A percentile compares a stretch with the other conserved stretches of the same genome.
Evolutionary conservation across 1,140 invertebrate species (phyloP).

Genomic region (Elymnias hypermnestra): DNA sequence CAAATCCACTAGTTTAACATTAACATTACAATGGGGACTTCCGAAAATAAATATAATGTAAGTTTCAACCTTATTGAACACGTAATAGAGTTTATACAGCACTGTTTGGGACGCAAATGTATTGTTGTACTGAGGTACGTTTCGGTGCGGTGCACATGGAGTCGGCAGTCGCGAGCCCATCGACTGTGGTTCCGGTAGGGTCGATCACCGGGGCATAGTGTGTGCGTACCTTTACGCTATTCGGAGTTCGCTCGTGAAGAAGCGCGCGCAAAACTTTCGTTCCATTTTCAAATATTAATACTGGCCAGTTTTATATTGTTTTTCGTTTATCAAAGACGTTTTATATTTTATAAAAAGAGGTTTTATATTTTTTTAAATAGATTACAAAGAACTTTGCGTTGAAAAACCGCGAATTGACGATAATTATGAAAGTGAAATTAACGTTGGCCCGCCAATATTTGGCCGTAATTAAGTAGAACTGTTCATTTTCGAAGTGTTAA

Average conservation of each 20-base stretch:
- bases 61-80: slow-evolving; percentile 29
- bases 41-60: slow-evolving; percentile 10
- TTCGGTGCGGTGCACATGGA: slow-evolving; percentile 69
- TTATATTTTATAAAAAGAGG: slow-evolving; percentile 11
- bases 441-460: slow-evolving; percentile 28
- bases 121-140: slow-evolving; percentile 45
- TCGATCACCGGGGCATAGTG: slow-evolving; percentile 62
- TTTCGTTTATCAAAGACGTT: slow-evolving; percentile 1
- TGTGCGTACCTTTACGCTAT: slow-evolving; percentile 53
- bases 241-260: slow-evolving; percentile 39
- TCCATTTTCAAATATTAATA: slow-evolving; percentile 14
- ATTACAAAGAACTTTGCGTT: too few species aligned
- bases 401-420: slow-evolving; percentile 10
- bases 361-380: too few species aligned
- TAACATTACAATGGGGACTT: slow-evolving; percentile 24
- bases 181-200: slow-evolving; percentile 73
- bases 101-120: slow-evolving; percentile 10
- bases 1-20: slow-evolving; percentile 55
- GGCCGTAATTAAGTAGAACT: slow-evolving; percentile 32
- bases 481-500: slow-evolving; percentile 17
- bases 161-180: slow-evolving; percentile 62
- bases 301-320: slow-evolving; percentile 23
- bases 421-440: slow-evolving; percentile 32
- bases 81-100: slow-evolving; percentile 12
- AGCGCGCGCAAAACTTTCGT: slow-evolving; percentile 35